Conservation (phyloP, 2,888 invertebrate species). For the Caenorhabditis plicata region DNA sequence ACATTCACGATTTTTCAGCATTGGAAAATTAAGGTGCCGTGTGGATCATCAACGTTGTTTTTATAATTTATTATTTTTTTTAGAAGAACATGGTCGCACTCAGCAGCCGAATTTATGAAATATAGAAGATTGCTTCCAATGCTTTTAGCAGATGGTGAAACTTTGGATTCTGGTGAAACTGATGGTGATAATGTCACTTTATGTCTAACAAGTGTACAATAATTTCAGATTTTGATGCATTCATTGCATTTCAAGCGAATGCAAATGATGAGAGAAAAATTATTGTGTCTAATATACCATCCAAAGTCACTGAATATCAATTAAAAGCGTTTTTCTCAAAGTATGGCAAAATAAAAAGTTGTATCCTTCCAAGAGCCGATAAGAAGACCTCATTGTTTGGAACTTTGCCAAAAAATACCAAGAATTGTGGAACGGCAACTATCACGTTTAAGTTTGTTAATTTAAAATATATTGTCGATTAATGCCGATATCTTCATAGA, state of each 20-base stretch:
- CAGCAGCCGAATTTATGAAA: conserved; percentile 66
- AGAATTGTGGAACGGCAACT: conserved; percentile 54
- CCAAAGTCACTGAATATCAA: conserved; percentile 59
- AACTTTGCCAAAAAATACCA: conserved; percentile 52
- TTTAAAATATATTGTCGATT: background rate
- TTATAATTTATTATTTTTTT: conserved; percentile 6
- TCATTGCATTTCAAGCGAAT: conserved; percentile 45
- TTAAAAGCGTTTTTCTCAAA: conserved; percentile 64
- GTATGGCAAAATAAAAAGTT: conserved; percentile 61
- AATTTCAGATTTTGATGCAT: conserved; percentile 49
- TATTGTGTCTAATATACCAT: conserved; percentile 61
- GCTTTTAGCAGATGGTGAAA: conserved; percentile 61
- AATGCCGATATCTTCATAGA: conserved; percentile 29
- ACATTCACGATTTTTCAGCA: conserved; percentile 63
- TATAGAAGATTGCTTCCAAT: conserved; percentile 64
- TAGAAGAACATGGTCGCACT: conserved; percentile 66
- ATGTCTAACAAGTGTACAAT: background rate
- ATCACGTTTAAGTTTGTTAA: conserved; percentile 58
- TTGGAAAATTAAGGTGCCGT: conserved; percentile 59
- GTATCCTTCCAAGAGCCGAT: conserved; percentile 58
- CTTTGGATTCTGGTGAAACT: conserved; percentile 43
- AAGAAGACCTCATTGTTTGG: conserved; percentile 52
- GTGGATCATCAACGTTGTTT: background rate
- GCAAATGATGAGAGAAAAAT: conserved; percentile 48
- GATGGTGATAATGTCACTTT: conserved; percentile 43